Base-by-base conservation (phyloP, 2,888 invertebrate species). In the Diachrysia chrysitis region DNA sequence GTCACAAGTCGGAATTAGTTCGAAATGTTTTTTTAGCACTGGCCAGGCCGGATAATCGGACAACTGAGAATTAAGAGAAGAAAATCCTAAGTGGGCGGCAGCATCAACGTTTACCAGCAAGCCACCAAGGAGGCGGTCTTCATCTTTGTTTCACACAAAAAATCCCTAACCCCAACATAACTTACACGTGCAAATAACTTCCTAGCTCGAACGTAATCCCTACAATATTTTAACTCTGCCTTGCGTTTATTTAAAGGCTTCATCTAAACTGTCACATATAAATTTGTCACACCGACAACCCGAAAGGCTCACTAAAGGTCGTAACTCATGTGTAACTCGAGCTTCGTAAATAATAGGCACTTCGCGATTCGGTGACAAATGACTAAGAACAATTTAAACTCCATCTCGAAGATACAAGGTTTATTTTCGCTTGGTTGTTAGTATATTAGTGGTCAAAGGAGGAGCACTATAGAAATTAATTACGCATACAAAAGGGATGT, bases 401-500 rank as follows among this genome's bases (percentile, higher is more conserved):
- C 70, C 84, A 84, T 80, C 66, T 5, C 32, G 21, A 16, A 73
- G 7, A 6, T 25, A 70, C 80, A 75, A 71, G 82, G 83, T 83
- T 58, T 70, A 72, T 83, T 83, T 85, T 73, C 68, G 63, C 58
- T 73, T 80, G 69, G 67, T 1, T 9, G 10, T 59, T 16, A 25
- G 48, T 67, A 69, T 71, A 76, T 80, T 83, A 86, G 84, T 85
- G 83, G 81, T 82, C 81, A 84, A 80, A 81, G 79, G 69, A 80
- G 84, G 82, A 81, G 84, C 78, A 77, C 78, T 86, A 87, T 87
- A 84, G 84, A 83, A 89, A 90, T 90, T 90, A 90, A 91, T 91
- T 90, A 90, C 85, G 87, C 88, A 87, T 86, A 89, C 87, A 85
- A 89, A 88, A 87, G 87, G 88, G 83, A 80, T 65, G 69, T 55